phyloP scores from a whole-genome alignment of 2,113 vertebrate genomes.

The Notiomystis cincta region DNA sequence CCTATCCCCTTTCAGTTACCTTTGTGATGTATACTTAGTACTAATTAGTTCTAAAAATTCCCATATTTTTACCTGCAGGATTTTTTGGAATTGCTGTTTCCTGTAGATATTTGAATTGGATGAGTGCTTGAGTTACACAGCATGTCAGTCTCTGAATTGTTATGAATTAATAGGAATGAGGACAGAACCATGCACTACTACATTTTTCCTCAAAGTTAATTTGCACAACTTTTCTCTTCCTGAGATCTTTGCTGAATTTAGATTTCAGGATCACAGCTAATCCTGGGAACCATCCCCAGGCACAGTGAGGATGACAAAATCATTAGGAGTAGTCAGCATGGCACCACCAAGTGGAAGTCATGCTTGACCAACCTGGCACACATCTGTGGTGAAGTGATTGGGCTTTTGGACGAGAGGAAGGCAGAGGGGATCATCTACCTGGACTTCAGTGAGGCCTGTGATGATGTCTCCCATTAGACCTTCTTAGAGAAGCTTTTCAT shows the following conservation, averaged over 20 bases:
- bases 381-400: background rate
- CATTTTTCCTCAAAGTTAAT: background rate
- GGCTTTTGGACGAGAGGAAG: background rate
- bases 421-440: background rate
- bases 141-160: background rate
- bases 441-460: background rate
- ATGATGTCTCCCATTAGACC: background rate
- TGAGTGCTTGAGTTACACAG: background rate
- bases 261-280: background rate
- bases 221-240: background rate
- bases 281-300: background rate
- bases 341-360: background rate
- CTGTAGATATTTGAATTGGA: background rate
- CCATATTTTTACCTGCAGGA: background rate
- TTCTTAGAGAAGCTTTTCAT: background rate
- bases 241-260: background rate
- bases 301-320: background rate
- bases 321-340: background rate
- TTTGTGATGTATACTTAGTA: background rate
- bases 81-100: background rate
- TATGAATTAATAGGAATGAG: background rate
- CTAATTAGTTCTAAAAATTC: background rate
- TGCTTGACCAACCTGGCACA: background rate
- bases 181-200: background rate
- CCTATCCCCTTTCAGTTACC: background rate